Evolutionary conservation across 2,888 invertebrate species (phyloP).

Genomic region (Brachypterus glaber): DNA sequence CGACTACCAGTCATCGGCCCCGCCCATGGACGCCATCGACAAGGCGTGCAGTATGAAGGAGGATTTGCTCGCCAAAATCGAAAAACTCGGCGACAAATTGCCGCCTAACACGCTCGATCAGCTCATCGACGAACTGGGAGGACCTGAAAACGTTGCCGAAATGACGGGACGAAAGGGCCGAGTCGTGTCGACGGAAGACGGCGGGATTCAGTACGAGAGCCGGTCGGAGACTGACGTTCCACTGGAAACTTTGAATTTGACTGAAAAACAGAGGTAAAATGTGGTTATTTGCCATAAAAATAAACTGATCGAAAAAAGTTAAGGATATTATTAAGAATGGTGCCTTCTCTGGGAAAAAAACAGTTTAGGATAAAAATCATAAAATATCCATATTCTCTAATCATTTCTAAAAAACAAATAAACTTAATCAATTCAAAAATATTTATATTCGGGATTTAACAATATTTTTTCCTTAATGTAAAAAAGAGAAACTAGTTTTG

Average conservation of each 20-base stretch:
- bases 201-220: constrained; percentile 91
- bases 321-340: no score
- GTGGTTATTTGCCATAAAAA: no score
- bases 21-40: constrained; percentile 78
- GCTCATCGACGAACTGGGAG: constrained; percentile 95
- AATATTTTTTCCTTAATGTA: no score
- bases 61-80: constrained; percentile 75
- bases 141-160: constrained; percentile 96
- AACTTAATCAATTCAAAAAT: no score
- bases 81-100: constrained; percentile 61
- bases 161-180: constrained; percentile 77
- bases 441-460: no score
- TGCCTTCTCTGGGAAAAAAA: no score
- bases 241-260: constrained; percentile 91
- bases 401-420: no score
- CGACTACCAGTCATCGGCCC: constrained; percentile 43
- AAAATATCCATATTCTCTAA: no score
- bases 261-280: constrained; percentile 70
- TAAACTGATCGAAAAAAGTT: no score
- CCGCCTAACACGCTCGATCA: constrained; percentile 98
- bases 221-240: constrained; percentile 92
- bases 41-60: constrained; percentile 89
- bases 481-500: no score
- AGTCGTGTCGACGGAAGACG: constrained; percentile 88
- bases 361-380: no score